A percentile compares a stretch with the other conserved stretches of the same genome.
Evolutionary conservation across 2,797 vertebrate species (phyloP).

Genomic region (Acipenser transmontanus): DNA sequence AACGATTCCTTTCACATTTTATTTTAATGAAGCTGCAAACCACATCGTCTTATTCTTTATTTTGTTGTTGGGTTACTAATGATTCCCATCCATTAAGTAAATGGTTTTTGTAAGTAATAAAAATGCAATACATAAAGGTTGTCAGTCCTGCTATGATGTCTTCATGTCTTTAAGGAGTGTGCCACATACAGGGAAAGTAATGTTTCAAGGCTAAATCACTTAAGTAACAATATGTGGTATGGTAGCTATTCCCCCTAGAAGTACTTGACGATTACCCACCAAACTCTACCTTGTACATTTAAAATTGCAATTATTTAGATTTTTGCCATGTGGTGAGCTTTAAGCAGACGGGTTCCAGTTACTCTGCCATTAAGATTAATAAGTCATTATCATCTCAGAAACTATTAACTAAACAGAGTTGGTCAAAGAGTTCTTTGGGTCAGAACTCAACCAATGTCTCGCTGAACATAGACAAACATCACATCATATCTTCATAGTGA

Average conservation of each 20-base stretch:
- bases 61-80: slow-evolving; percentile 78
- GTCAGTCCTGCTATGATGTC: slow-evolving; percentile 61
- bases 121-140: slow-evolving; percentile 79
- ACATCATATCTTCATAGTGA: background rate
- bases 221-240: slow-evolving; percentile 44
- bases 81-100: slow-evolving; percentile 88
- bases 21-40: slow-evolving; percentile 80
- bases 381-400: too few relatives aligned
- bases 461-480: too few relatives aligned
- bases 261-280: slow-evolving; percentile 4
- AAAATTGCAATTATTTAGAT: background rate
- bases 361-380: too few relatives aligned
- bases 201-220: slow-evolving; percentile 74
- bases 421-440: too few relatives aligned
- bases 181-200: slow-evolving; percentile 61
- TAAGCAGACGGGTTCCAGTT: too few relatives aligned
- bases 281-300: background rate
- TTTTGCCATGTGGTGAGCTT: too few relatives aligned
- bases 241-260: slow-evolving; percentile 23
- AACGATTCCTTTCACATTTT: slow-evolving; percentile 80
- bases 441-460: too few relatives aligned
- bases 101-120: slow-evolving; percentile 78
- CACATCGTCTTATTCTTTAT: slow-evolving; percentile 78
- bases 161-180: slow-evolving; percentile 62
- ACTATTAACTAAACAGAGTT: too few relatives aligned